These are phyloP conservation scores for Temnopleurus reevesii DNA, from an alignment of 53 echinoderm and acorn worm genomes.

Conservation along the genomic window DNA sequence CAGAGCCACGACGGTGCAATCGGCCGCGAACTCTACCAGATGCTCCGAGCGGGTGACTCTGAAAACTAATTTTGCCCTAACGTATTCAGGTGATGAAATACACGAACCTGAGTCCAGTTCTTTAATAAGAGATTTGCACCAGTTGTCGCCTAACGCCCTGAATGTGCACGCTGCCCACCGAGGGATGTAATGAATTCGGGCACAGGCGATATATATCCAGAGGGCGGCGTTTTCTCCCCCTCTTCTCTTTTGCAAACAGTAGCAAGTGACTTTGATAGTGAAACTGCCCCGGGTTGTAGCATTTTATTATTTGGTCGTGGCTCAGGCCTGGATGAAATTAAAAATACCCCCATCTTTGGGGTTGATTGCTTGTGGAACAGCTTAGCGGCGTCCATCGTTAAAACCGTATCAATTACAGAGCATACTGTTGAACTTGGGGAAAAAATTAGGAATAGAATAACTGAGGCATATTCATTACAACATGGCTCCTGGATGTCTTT, in stretches of 20 bases:
- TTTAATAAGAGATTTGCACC: conserved; percentile 36
- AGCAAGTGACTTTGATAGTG: not conserved
- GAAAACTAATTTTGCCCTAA: conserved; percentile 48
- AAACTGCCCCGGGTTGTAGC: not conserved
- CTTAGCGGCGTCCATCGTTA: not conserved
- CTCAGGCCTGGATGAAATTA: conserved; percentile 5
- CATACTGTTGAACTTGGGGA: not conserved
- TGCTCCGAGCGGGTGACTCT: not conserved
- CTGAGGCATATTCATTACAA: not conserved
- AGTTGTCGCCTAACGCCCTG: conserved; percentile 25
- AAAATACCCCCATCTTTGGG: conserved; percentile 6
- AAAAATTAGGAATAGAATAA: not conserved
- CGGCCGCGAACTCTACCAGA: not conserved
- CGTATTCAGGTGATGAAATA: conserved; percentile 39
- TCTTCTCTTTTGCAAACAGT: not conserved
- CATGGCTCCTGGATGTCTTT: not conserved
- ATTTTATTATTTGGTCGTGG: conserved; percentile 10
- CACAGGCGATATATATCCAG: conserved; percentile 24
- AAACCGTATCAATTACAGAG: conserved; percentile 10
- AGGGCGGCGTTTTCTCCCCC: not conserved
- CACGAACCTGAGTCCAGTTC: not conserved
- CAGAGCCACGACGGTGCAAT: not conserved
- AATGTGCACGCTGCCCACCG: not conserved
- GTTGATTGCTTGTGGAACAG: conserved; percentile 5
- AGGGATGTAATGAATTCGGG: conserved; percentile 39